Percentiles rank a stretch among this genome's conserved stretches.
Conservation (phyloP, 2,888 invertebrate species). For the Tillus elongatus region DNA sequence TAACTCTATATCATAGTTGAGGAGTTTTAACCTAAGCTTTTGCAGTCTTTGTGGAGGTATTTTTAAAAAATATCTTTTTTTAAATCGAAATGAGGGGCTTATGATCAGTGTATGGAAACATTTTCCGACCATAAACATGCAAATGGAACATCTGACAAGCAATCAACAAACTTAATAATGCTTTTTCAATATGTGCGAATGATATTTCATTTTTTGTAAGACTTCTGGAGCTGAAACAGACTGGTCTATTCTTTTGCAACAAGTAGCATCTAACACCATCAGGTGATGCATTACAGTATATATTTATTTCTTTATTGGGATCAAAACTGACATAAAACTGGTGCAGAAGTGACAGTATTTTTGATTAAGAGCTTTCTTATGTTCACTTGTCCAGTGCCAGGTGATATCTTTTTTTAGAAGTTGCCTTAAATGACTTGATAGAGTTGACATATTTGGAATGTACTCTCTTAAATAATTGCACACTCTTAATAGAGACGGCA, state of each 20-base stretch:
- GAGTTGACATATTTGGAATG: neutral
- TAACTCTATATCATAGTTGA: slow-evolving; percentile 6
- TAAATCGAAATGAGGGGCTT: neutral
- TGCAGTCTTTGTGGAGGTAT: slow-evolving; percentile 5
- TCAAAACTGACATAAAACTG: no score
- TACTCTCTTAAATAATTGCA: neutral
- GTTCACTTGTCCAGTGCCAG: neutral
- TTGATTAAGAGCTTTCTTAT: no score
- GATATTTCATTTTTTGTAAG: no score
- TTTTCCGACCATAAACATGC: neutral
- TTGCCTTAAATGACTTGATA: neutral
- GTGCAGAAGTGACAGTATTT: no score
- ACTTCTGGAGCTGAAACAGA: no score
- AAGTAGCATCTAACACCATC: neutral
- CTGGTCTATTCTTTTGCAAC: no score
- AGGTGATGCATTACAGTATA: slow-evolving; percentile 3
- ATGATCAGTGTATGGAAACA: neutral
- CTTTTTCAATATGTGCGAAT: no score
- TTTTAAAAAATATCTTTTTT: neutral
- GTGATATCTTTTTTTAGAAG: slow-evolving; percentile 4
- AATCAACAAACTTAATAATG: neutral
- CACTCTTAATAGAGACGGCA: neutral
- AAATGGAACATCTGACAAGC: neutral
- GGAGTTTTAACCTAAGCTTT: slow-evolving; percentile 7
- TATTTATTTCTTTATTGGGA: neutral